A percentile compares a stretch with the other conserved stretches of the same genome.
Evolutionary conservation across 35 echinoderm and acorn worm species (phyloP).

Genomic region (Apostichopus parvimensis): DNA sequence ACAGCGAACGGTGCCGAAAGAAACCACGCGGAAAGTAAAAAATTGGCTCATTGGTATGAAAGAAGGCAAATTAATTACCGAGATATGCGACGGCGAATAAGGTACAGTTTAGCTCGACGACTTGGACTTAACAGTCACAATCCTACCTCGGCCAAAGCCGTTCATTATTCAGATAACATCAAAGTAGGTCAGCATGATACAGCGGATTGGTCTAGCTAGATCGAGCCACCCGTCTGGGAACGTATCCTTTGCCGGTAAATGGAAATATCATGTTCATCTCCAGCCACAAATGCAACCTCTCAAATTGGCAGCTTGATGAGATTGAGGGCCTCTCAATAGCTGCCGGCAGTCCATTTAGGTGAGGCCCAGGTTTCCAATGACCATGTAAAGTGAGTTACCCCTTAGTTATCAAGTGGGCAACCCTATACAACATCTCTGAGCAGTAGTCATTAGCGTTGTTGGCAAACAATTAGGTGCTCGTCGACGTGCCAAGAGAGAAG

Average conservation of each 20-base stretch:
- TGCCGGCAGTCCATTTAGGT: background rate
- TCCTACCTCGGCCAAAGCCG: background rate
- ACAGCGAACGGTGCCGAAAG: too few relatives aligned
- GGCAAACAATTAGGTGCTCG: background rate
- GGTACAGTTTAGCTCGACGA: too few relatives aligned
- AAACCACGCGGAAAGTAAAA: too few relatives aligned
- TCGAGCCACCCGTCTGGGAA: background rate
- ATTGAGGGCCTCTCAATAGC: background rate
- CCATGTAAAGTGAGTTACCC: background rate
- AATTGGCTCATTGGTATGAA: too few relatives aligned
- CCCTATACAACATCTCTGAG: background rate
- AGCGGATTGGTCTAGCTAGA: background rate
- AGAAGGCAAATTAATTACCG: too few relatives aligned
- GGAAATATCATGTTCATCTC: conserved; percentile 10
- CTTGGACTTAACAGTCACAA: too few relatives aligned
- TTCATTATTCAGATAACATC: background rate
- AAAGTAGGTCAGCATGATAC: background rate
- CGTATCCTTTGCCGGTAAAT: background rate
- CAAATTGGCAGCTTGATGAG: background rate
- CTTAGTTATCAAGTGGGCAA: conserved; percentile 21
- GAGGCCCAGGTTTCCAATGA: conserved; percentile 27
- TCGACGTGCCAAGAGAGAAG: background rate
- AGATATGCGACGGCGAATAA: too few relatives aligned
- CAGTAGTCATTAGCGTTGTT: background rate
- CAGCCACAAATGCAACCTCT: background rate